phyloP scores from a whole-genome alignment of 1,140 invertebrate genomes.

The Dinothrombium tinctorium region DNA sequence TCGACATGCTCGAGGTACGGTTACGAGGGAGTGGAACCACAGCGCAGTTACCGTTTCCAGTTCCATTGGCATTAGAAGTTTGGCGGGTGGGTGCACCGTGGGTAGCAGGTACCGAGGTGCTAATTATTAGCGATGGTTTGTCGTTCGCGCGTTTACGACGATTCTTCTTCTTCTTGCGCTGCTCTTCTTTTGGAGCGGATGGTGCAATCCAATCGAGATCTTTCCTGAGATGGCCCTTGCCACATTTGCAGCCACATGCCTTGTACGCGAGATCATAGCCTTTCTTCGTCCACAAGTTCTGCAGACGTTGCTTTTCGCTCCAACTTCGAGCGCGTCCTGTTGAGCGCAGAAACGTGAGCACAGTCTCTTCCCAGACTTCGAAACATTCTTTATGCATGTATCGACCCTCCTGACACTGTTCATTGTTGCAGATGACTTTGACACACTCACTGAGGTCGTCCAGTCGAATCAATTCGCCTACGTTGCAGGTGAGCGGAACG shows the following conservation, averaged over 20 bases:
- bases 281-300: slow-evolving; percentile 92
- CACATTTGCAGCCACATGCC: slow-evolving; percentile 49
- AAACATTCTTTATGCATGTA: slow-evolving; percentile 92
- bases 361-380: slow-evolving; percentile 66
- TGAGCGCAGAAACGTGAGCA: slow-evolving; percentile 61
- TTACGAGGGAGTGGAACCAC: slow-evolving; percentile 9
- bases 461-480: slow-evolving; percentile 32
- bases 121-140: slow-evolving; percentile 28
- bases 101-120: slow-evolving; percentile 10
- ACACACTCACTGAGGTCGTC: slow-evolving; percentile 47
- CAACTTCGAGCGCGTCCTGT: slow-evolving; percentile 70
- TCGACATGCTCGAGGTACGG: slow-evolving; percentile 17
- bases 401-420: slow-evolving; percentile 52
- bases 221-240: slow-evolving; percentile 71
- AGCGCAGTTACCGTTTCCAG: slow-evolving; percentile 8
- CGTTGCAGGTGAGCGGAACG: slow-evolving; percentile 45
- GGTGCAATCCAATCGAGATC: slow-evolving; percentile 64
- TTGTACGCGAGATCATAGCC: slow-evolving; percentile 79
- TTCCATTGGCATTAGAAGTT: neutral
- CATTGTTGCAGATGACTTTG: slow-evolving; percentile 83
- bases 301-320: slow-evolving; percentile 73
- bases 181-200: slow-evolving; percentile 13
- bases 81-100: neutral
- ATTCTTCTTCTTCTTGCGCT: slow-evolving; percentile 21
- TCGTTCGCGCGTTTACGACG: slow-evolving; percentile 27